Evolutionary conservation across 2,113 vertebrate genomes (phyloP).

Genomic region (Plecotus auritus): DNA sequence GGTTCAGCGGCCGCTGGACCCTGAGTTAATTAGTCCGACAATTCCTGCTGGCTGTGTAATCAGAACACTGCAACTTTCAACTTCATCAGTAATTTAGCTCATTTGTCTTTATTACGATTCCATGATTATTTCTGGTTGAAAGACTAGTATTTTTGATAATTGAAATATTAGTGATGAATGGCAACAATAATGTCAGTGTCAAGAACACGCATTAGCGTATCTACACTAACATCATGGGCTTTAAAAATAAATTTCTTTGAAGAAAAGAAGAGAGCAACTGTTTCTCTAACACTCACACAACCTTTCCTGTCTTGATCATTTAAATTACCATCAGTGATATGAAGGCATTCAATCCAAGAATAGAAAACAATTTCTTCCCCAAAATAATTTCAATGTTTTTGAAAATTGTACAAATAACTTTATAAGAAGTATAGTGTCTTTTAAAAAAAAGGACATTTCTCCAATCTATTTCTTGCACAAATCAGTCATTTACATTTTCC

Average conservation of each 20-base stretch:
- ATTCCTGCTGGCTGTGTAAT: conserved; percentile 78
- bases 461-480: conserved; percentile 38
- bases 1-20: conserved; percentile 71
- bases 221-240: conserved; percentile 64
- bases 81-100: conserved; percentile 81
- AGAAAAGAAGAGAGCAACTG: conserved; percentile 53
- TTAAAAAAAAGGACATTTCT: conserved; percentile 6
- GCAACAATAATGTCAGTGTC: conserved; percentile 64
- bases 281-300: background rate
- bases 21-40: conserved; percentile 77
- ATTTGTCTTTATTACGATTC: conserved; percentile 82
- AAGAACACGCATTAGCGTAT: conserved; percentile 68
- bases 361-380: conserved; percentile 26
- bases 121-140: conserved; percentile 73
- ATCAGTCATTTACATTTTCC: conserved; percentile 41
- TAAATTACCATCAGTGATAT: conserved; percentile 11
- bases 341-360: background rate
- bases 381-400: conserved; percentile 36
- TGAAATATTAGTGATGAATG: conserved; percentile 77
- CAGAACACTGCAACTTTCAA: conserved; percentile 79
- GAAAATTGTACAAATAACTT: conserved; percentile 15
- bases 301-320: background rate
- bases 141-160: conserved; percentile 79
- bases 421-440: background rate
- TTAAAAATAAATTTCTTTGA: conserved; percentile 71